Evolutionary conservation across 2,888 invertebrate species (phyloP).

Genomic region (Trichogramma dendrolimi): DNA sequence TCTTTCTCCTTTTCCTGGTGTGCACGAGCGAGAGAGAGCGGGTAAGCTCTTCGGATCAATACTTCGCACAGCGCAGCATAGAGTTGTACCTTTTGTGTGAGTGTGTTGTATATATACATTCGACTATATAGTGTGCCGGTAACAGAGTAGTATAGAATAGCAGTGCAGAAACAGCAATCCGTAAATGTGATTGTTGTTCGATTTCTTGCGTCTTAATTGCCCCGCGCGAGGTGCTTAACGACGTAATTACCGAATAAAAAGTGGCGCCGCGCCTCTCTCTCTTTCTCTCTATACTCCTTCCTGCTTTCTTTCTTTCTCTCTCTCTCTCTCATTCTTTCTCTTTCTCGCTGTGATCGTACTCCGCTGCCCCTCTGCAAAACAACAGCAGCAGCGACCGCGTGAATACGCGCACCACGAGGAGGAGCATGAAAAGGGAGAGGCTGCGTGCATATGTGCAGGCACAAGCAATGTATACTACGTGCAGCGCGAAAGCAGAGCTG

Average conservation of each 20-base stretch:
- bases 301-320: neutral
- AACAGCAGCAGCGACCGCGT: neutral
- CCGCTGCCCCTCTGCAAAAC: constrained; percentile 2
- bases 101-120: constrained; percentile 27
- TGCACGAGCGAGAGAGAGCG: constrained; percentile 20
- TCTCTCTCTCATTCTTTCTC: neutral
- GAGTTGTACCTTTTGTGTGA: constrained; percentile 28
- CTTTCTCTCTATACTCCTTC: constrained; percentile 1
- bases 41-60: constrained; percentile 22
- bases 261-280: constrained; percentile 23
- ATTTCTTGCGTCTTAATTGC: constrained; percentile 50
- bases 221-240: constrained; percentile 42
- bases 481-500: neutral
- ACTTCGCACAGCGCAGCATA: constrained; percentile 18
- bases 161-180: constrained; percentile 25
- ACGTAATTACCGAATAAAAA: constrained; percentile 48
- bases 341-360: constrained; percentile 5
- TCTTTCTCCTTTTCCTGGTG: constrained; percentile 13
- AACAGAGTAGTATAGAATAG: neutral
- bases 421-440: constrained; percentile 18
- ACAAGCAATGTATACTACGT: neutral
- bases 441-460: neutral
- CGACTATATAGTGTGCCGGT: neutral
- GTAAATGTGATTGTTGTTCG: constrained; percentile 49
- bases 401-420: constrained; percentile 5